A percentile compares a stretch with the other conserved stretches of the same genome.
Evolutionary conservation across 1,140 invertebrate genomes (phyloP).

Genomic region (Papilio glaucus): DNA sequence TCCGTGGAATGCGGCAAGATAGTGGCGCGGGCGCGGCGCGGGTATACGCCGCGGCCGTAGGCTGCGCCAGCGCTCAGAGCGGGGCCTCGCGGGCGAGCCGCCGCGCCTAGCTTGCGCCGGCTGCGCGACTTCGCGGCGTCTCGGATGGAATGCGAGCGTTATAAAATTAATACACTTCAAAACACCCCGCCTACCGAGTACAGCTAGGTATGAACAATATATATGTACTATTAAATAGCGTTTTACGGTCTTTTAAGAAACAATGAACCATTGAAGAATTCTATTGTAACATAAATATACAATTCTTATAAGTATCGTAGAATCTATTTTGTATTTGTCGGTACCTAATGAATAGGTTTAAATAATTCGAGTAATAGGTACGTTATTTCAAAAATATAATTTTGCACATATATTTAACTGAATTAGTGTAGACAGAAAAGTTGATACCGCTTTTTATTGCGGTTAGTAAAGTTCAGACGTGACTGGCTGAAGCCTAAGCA

Average conservation of each 20-base stretch:
- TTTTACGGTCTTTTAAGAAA: constrained; percentile 31
- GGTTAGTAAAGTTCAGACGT: no score
- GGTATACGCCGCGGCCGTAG: constrained; percentile 62
- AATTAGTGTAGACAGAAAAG: no score
- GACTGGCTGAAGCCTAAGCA: no score
- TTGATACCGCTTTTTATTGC: no score
- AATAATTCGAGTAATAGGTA: not conserved
- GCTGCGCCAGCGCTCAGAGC: constrained; percentile 52
- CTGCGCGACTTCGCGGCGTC: constrained; percentile 43
- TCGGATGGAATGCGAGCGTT: constrained; percentile 39
- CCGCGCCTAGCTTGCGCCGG: constrained; percentile 46
- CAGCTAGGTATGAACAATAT: constrained; percentile 16
- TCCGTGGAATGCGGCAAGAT: constrained; percentile 79
- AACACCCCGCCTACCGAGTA: constrained; percentile 31
- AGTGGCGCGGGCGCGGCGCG: constrained; percentile 64
- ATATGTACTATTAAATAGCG: constrained; percentile 14
- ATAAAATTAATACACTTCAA: constrained; percentile 39
- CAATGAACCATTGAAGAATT: constrained; percentile 30
- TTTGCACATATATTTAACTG: no score
- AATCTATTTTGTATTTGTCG: not conserved
- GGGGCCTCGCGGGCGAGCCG: constrained; percentile 39
- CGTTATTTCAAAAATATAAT: no score
- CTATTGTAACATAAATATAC: constrained; percentile 8
- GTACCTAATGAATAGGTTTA: not conserved
- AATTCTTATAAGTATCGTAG: not conserved